phyloP scores from a whole-genome alignment of 2,797 vertebrate genomes.

The Catamblyrhynchus diadema region DNA sequence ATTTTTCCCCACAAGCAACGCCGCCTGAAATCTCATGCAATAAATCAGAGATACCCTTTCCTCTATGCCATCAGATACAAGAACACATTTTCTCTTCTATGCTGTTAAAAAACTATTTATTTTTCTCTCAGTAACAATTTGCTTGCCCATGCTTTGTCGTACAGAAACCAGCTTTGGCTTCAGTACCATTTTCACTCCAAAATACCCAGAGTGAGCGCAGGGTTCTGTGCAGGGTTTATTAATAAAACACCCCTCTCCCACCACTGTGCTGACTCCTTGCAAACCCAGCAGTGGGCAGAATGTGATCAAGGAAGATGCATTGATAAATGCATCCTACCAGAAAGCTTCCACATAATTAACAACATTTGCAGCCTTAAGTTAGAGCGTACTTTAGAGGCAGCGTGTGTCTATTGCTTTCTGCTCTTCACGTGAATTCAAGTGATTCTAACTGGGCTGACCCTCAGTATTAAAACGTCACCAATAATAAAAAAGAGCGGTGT shows the following conservation, averaged over 20 bases:
- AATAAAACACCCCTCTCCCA: not conserved
- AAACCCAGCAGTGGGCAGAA: constrained; percentile 35
- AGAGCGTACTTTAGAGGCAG: not conserved
- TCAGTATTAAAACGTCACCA: not conserved
- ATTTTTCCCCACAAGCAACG: not conserved
- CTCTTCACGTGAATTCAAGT: fast-evolving
- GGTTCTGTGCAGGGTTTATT: not conserved
- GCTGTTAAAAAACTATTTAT: not conserved
- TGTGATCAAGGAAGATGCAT: constrained; percentile 14
- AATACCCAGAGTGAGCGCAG: not conserved
- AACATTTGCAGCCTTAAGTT: not conserved
- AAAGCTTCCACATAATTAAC: not conserved
- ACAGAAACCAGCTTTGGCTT: not conserved
- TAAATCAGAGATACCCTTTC: not conserved
- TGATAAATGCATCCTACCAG: not conserved
- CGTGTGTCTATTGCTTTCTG: not conserved
- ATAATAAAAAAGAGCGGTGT: fast-evolving
- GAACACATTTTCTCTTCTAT: not conserved
- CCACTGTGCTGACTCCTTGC: not conserved
- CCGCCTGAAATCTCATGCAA: not conserved
- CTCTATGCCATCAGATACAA: not conserved
- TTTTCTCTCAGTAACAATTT: not conserved
- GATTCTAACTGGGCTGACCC: not conserved
- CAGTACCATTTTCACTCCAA: not conserved
- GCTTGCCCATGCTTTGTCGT: fast-evolving